A percentile compares a stretch with the other conserved stretches of the same genome.
Conservation (phyloP, 2,797 vertebrate genomes). For the Tapirus indicus region DNA sequence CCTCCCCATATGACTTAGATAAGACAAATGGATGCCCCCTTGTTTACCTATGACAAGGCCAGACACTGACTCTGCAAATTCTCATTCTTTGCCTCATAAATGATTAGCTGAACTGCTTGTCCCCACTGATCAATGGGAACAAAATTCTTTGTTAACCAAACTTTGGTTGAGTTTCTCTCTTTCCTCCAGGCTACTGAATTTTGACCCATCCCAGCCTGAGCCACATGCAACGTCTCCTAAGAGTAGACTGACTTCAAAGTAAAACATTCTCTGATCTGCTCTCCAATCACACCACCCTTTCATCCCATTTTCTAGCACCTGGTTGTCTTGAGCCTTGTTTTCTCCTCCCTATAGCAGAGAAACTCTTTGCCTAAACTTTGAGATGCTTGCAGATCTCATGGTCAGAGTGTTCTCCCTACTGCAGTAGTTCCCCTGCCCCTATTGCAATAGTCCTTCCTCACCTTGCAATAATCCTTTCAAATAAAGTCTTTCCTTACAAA, state of each 20-base stretch:
- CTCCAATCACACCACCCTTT: not conserved
- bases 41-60: not conserved
- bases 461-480: not conserved
- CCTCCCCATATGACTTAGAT: not conserved
- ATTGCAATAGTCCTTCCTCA: not conserved
- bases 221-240: not conserved
- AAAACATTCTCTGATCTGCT: not conserved
- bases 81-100: not conserved
- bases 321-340: not conserved
- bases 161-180: not conserved
- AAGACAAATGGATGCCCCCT: not conserved
- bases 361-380: not conserved
- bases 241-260: not conserved
- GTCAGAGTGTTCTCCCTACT: not conserved
- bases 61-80: not conserved
- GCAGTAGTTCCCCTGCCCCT: no score
- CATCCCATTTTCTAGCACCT: not conserved
- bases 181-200: not conserved
- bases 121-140: not conserved
- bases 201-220: not conserved
- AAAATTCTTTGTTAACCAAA: slow-evolving; percentile 4
- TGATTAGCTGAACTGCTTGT: not conserved
- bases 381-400: not conserved
- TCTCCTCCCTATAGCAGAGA: not conserved
- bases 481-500: not conserved